A percentile compares a stretch with the other conserved stretches of the same genome.
These are phyloP conservation scores for Cynaeus angustus DNA, from an alignment of 2,888 invertebrate genomes.

Conservation along the genomic window DNA sequence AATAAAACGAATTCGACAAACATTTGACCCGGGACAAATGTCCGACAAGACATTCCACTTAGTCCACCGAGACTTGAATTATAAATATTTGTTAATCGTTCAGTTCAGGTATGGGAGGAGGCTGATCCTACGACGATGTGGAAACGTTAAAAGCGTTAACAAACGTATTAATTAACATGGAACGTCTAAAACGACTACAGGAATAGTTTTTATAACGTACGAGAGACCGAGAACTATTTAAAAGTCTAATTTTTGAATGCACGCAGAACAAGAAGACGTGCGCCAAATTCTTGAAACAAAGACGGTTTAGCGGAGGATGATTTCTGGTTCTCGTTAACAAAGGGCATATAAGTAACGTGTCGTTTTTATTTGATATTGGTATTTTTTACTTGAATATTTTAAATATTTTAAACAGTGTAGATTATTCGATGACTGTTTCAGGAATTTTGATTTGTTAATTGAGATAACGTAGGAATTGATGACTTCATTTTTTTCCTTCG, in stretches of 20 bases:
- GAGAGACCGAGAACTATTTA: constrained; percentile 24
- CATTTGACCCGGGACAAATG: constrained; percentile 68
- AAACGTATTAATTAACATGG: constrained; percentile 59
- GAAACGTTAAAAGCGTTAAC: constrained; percentile 57
- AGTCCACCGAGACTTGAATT: constrained; percentile 65
- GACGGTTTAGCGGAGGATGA: background rate
- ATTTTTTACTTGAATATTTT: no score
- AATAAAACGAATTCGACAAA: constrained; percentile 67
- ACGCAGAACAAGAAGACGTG: constrained; percentile 20
- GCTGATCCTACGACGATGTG: constrained; percentile 47
- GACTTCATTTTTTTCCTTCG: no score
- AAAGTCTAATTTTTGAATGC: constrained; percentile 34
- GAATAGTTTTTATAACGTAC: constrained; percentile 30
- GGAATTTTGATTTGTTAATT: no score
- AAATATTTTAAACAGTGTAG: no score
- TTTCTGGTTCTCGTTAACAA: background rate
- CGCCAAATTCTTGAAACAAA: constrained; percentile 30
- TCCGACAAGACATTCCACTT: constrained; percentile 70
- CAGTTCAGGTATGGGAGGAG: constrained; percentile 60
- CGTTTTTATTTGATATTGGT: no score
- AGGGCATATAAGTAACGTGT: background rate
- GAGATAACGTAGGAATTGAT: no score
- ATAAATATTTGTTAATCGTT: constrained; percentile 69
- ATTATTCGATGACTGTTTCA: no score
- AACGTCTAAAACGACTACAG: constrained; percentile 51